Conservation (phyloP, 2,797 vertebrate genomes). For the Amazona ochrocephala region DNA sequence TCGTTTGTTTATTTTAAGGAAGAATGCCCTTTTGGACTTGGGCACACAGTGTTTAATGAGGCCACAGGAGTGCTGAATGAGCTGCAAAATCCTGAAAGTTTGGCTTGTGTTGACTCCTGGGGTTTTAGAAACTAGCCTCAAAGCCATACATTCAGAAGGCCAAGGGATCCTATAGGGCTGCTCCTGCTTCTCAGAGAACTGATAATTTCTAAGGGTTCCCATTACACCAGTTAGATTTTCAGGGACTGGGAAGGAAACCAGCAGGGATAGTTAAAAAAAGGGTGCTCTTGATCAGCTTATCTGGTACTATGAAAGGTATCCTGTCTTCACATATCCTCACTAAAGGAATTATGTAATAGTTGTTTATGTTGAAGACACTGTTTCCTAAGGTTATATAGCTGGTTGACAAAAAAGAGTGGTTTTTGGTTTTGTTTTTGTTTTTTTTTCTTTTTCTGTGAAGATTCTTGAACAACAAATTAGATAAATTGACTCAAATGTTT, state of each 20-base stretch:
- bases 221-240: background rate
- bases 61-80: background rate
- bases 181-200: background rate
- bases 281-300: background rate
- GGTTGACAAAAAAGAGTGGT: rapidly evolving
- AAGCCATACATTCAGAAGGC: background rate
- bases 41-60: background rate
- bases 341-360: background rate
- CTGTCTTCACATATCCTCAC: background rate
- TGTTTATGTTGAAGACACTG: background rate
- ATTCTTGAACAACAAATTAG: background rate
- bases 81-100: background rate
- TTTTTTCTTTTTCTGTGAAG: rapidly evolving
- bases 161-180: background rate
- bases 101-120: background rate
- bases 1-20: background rate
- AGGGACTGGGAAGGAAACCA: background rate
- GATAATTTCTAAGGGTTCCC: background rate
- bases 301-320: background rate
- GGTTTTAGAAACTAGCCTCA: background rate
- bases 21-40: background rate
- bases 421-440: background rate
- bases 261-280: background rate
- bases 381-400: background rate
- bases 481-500: background rate